Conservation (phyloP, 2,797 vertebrate genomes). For the Acanthurus leucopareius region DNA sequence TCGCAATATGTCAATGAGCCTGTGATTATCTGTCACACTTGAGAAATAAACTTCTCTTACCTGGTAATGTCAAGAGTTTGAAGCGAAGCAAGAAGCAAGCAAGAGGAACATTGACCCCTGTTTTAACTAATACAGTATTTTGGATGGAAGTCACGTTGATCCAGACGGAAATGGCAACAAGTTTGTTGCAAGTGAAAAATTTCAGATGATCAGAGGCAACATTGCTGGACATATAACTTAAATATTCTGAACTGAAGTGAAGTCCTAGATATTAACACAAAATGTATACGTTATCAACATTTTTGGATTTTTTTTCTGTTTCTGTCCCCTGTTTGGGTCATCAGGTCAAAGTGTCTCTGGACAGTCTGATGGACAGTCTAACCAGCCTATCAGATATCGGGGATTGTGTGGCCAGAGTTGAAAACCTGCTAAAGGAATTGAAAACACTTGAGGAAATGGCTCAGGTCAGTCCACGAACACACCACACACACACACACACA, state of each 20-base stretch:
- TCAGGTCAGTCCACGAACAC: constrained; percentile 82
- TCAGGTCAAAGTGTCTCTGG: constrained; percentile 91
- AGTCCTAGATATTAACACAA: not conserved
- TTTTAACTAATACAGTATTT: not conserved
- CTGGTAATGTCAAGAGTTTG: not conserved
- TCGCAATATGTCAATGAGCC: too few species aligned
- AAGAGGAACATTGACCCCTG: not conserved
- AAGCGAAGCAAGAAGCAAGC: not conserved
- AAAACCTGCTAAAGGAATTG: constrained; percentile 90
- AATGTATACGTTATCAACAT: not conserved
- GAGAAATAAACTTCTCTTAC: too few species aligned
- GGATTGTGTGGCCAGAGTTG: constrained; percentile 88
- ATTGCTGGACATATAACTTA: too few species aligned
- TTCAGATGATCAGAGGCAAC: not conserved
- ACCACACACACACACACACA: not conserved
- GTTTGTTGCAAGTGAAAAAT: not conserved
- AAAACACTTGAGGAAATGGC: constrained; percentile 90
- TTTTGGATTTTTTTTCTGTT: constrained; percentile 40
- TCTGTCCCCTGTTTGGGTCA: not conserved
- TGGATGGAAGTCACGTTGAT: not conserved
- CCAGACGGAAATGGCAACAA: not conserved
- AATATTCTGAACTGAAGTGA: not conserved
- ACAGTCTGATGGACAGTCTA: constrained; percentile 87
- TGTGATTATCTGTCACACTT: not conserved
- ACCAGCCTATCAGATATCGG: constrained; percentile 86